phyloP scores from a whole-genome alignment of 2,888 invertebrate species.

The Amphiduros pacificus region DNA sequence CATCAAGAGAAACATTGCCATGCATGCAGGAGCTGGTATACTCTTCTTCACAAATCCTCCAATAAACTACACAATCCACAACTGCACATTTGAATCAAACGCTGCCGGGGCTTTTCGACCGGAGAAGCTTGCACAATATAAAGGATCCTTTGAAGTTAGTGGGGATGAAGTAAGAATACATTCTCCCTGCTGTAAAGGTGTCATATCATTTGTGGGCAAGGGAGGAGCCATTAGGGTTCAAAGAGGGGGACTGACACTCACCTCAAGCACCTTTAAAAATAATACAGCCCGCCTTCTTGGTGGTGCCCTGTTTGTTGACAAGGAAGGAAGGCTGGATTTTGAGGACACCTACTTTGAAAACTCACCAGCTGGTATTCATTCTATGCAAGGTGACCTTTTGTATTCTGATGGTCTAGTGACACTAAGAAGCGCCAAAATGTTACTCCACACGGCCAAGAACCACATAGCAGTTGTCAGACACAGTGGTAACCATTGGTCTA shows the following conservation, averaged over 20 bases:
- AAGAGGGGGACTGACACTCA: constrained; percentile 5
- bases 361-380: constrained; percentile 6
- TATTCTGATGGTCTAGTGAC: constrained; percentile 31
- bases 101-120: constrained; percentile 21
- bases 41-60: constrained; percentile 15
- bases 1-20: constrained; percentile 21
- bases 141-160: constrained; percentile 11
- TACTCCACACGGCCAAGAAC: constrained; percentile 24
- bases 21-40: constrained; percentile 28
- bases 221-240: constrained; percentile 32
- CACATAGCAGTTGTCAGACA: constrained; percentile 29
- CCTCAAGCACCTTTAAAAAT: constrained; percentile 22
- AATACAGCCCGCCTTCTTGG: constrained; percentile 29
- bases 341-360: constrained; percentile 12
- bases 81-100: constrained; percentile 22
- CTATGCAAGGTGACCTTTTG: constrained; percentile 28
- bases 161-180: constrained; percentile 24
- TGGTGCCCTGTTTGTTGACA: constrained; percentile 29
- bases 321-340: constrained; percentile 17
- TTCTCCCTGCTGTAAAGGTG: constrained; percentile 28
- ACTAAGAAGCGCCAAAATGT: constrained; percentile 22
- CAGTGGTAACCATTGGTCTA: constrained; percentile 32
- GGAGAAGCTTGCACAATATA: background rate
- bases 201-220: constrained; percentile 29
- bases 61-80: constrained; percentile 1